Evolutionary conservation across 2,113 vertebrate species (phyloP), one percentile per base, ranked within the genome.

Genomic region (Vimba vimba): DNA sequence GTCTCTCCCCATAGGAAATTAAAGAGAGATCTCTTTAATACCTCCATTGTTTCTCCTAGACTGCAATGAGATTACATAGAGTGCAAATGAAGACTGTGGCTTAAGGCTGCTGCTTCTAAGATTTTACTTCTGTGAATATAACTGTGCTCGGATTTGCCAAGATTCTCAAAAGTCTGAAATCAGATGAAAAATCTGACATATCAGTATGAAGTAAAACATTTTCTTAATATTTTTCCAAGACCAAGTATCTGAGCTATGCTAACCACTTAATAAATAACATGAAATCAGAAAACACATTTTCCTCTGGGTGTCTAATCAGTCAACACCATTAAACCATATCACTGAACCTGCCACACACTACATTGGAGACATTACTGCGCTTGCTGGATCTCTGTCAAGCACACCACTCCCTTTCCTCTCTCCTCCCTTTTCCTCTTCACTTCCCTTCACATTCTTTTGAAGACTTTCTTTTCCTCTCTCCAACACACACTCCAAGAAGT

Each of bases 361-460:
- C 25, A 60, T 43, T 27, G 50, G 59, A 57, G 30, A 59, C 39
- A 82, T 76, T 69, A 71, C 50, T 84, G 30, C 9, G 66, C 45
- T 62, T 86, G 75, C 55, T 76, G 66, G 84, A 60, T 62, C 74
- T 47, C 45, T 13, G 50, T 83, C 68, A 19, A 76, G 39, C 83
- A 52, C 13, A 7, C 73, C 17, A 43, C 50, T 60, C 74, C 82
- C 71, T 55, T 74, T 79, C 74, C 81, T 68, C 82, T 81, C 59
- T 30, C 86, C 47, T 69, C 52, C 82, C 36, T 59, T 57, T 55
- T 43, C 82, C 43, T 73, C 43, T 33, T 50, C 33, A 12, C 78
- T 68, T 74, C 71, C 60, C 43, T 59, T 68, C 77, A 60, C 62
- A 50, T 80, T 78, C 73, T 45, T 76, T 78, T 76, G 50, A 66